phyloP scores from a whole-genome alignment of 2,797 vertebrate genomes.

The Sardinella longiceps region DNA sequence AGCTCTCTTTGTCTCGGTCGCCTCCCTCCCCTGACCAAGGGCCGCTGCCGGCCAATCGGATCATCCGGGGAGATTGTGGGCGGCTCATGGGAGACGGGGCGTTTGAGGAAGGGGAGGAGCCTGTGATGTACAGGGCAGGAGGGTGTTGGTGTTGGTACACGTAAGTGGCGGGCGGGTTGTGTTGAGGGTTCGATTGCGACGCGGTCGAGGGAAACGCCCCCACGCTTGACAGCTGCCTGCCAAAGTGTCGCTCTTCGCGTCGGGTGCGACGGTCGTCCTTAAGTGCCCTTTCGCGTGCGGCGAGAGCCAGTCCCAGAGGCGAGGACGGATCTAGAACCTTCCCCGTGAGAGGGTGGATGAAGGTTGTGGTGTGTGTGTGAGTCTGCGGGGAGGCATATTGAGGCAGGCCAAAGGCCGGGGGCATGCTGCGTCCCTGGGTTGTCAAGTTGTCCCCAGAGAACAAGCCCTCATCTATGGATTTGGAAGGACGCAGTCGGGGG shows the following conservation, averaged over 20 bases:
- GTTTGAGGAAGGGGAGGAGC: slow-evolving; percentile 69
- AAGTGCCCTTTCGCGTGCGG: slow-evolving; percentile 86
- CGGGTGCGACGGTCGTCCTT: slow-evolving; percentile 82
- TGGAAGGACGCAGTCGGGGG: slow-evolving; percentile 86
- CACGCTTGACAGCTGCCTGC: slow-evolving; percentile 75
- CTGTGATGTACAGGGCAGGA: slow-evolving; percentile 71
- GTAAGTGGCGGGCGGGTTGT: slow-evolving; percentile 50
- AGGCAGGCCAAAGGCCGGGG: slow-evolving; percentile 78
- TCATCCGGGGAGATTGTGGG: slow-evolving; percentile 76
- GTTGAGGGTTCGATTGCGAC: slow-evolving; percentile 71
- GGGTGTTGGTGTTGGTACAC: slow-evolving; percentile 64
- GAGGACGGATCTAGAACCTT: slow-evolving; percentile 90
- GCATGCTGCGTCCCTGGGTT: slow-evolving; percentile 82
- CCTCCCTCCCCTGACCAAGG: slow-evolving; percentile 59
- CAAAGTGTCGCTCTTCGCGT: slow-evolving; percentile 78
- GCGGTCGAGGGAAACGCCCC: slow-evolving; percentile 70
- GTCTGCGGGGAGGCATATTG: slow-evolving; percentile 74
- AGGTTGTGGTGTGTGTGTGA: slow-evolving; percentile 75
- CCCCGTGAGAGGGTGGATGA: slow-evolving; percentile 91
- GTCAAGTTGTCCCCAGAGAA: slow-evolving; percentile 86
- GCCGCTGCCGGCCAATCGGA: slow-evolving; percentile 69
- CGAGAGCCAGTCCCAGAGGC: slow-evolving; percentile 87
- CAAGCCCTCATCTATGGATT: slow-evolving; percentile 93
- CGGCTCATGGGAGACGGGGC: slow-evolving; percentile 72
- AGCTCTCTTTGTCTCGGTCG: slow-evolving; percentile 46